Evolutionary conservation across 1,140 invertebrate genomes (phyloP).

Genomic region (Apis dorsata): DNA sequence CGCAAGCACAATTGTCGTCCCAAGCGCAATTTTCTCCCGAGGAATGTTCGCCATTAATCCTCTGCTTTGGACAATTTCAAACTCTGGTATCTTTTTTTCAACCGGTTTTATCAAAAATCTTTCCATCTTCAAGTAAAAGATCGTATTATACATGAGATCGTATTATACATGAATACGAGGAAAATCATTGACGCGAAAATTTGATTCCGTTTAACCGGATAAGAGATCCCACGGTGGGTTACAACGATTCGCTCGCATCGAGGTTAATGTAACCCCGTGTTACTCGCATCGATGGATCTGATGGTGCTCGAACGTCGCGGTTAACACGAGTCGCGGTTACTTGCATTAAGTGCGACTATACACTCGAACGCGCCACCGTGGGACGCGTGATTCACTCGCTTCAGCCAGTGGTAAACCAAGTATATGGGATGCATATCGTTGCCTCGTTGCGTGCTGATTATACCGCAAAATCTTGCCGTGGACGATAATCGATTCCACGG

Average conservation of each 20-base stretch:
- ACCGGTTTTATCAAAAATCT: too few relatives aligned
- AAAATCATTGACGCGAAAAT: not conserved
- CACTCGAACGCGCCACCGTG: not conserved
- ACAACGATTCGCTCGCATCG: not conserved
- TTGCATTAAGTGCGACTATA: not conserved
- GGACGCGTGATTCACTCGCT: slow-evolving; percentile 21
- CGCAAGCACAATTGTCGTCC: not conserved
- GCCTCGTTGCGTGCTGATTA: slow-evolving; percentile 1
- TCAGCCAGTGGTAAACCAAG: slow-evolving; percentile 28
- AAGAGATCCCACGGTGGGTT: not conserved
- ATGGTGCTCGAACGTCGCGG: not conserved
- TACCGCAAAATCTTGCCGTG: slow-evolving; percentile 31
- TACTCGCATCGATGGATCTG: not conserved
- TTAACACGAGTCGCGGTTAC: slow-evolving; percentile 15
- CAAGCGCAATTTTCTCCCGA: too few relatives aligned
- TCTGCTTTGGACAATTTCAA: not conserved
- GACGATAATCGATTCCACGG: slow-evolving; percentile 18
- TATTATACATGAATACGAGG: too few relatives aligned
- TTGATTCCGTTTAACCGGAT: not conserved
- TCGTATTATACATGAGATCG: too few relatives aligned
- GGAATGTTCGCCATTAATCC: not conserved
- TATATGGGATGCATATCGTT: not conserved
- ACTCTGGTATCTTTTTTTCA: not conserved
- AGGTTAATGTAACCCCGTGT: not conserved
- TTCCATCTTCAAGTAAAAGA: too few relatives aligned